These are phyloP conservation scores for Luffia ferchaultella DNA, from an alignment of 2,888 invertebrate genomes.

Conservation along the genomic window DNA sequence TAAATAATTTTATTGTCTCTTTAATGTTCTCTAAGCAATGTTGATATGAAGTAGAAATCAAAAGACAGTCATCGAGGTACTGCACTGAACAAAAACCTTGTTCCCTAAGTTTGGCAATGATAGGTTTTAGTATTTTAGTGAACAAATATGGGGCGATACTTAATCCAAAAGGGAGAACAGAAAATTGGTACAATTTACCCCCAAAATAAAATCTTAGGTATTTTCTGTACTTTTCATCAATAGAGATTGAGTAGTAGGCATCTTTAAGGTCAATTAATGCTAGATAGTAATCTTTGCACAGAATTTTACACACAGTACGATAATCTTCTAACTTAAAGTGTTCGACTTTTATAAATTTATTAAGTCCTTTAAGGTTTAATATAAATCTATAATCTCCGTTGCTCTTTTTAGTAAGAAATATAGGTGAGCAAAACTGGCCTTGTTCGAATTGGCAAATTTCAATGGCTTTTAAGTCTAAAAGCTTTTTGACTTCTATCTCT, in stretches of 20 bases:
- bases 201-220: no score
- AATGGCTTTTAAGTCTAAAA: slow-evolving; percentile 1
- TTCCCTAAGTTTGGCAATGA: not conserved
- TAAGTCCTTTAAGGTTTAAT: slow-evolving; percentile 6
- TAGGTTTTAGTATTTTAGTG: slow-evolving; percentile 4
- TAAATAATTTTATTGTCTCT: slow-evolving; percentile 7
- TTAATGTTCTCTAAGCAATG: slow-evolving; percentile 11
- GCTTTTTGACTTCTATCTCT: not conserved
- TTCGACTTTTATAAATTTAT: slow-evolving; percentile 4
- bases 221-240: slow-evolving; percentile 1
- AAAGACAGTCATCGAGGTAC: slow-evolving; percentile 12
- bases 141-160: slow-evolving; percentile 1
- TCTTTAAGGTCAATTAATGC: slow-evolving; percentile 3
- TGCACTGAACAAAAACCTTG: slow-evolving; percentile 1
- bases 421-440: slow-evolving; percentile 1
- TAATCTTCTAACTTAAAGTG: slow-evolving; percentile 5
- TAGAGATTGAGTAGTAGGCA: slow-evolving; percentile 3
- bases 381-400: slow-evolving; percentile 7
- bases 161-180: slow-evolving; percentile 3
- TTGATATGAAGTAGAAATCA: slow-evolving; percentile 7
- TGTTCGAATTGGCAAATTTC: not conserved
- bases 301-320: slow-evolving; percentile 4
- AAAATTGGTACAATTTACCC: slow-evolving; percentile 1
- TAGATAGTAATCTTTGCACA: slow-evolving; percentile 1
- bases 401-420: slow-evolving; percentile 5